These are phyloP conservation scores for Scolanthus callimorphus DNA, from an alignment of 92 coral and sea anemone genomes.

Conservation along the genomic window DNA sequence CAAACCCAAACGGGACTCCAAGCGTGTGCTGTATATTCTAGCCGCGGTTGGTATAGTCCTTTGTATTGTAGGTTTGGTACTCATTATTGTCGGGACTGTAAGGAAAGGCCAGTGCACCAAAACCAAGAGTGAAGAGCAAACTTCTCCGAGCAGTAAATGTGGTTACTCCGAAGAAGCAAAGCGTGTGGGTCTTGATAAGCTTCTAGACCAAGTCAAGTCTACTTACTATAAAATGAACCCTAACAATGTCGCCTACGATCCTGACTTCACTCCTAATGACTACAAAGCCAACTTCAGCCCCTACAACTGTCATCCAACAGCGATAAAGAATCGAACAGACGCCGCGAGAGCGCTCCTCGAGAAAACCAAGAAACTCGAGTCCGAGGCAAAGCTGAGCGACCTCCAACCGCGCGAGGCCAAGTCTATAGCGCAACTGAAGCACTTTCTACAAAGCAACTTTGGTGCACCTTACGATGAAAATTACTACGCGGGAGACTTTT, in stretches of 20 bases:
- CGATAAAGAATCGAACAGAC: slow-evolving; percentile 75
- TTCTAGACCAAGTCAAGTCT: slow-evolving; percentile 58
- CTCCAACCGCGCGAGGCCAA: slow-evolving; percentile 86
- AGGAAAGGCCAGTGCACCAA: background rate
- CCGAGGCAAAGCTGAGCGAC: slow-evolving; percentile 16
- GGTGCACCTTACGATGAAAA: slow-evolving; percentile 97
- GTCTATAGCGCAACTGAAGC: slow-evolving; percentile 76
- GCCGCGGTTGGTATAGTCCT: slow-evolving; percentile 37
- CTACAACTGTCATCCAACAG: slow-evolving; percentile 82
- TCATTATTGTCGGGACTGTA: slow-evolving; percentile 53
- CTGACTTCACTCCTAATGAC: slow-evolving; percentile 47
- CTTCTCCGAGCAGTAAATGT: slow-evolving; percentile 10
- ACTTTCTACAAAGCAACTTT: slow-evolving; percentile 83
- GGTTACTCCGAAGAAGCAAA: slow-evolving; percentile 65
- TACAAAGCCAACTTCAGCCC: slow-evolving; percentile 70
- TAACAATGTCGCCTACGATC: slow-evolving; percentile 59
- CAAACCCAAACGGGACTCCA: background rate
- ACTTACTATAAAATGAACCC: slow-evolving; percentile 76
- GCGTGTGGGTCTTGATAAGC: slow-evolving; percentile 54
- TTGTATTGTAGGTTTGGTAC: slow-evolving; percentile 53
- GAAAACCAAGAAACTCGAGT: slow-evolving; percentile 30
- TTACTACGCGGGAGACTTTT: slow-evolving; percentile 96
- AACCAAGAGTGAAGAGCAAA: background rate
- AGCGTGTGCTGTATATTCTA: slow-evolving; percentile 18
- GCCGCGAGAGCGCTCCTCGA: slow-evolving; percentile 41